These are phyloP conservation scores for Riparia riparia DNA, from an alignment of 2,113 vertebrate species.

Conservation along the genomic window DNA sequence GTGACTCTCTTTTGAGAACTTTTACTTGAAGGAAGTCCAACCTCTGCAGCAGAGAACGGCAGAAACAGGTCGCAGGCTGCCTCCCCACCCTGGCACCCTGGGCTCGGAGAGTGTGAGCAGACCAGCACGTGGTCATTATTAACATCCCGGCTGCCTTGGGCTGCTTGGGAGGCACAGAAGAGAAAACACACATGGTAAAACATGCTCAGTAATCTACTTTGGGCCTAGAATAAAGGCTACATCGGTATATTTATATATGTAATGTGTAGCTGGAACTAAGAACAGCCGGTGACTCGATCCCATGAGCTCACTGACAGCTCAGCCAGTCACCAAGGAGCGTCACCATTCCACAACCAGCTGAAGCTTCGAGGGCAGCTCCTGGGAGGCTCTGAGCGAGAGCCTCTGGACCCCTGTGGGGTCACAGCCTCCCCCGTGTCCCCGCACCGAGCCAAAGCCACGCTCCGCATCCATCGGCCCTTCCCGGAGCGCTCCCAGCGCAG, in stretches of 20 bases:
- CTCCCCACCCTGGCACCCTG: neutral
- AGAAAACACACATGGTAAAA: neutral
- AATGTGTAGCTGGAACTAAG: neutral
- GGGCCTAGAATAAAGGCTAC: neutral
- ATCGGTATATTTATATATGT: neutral
- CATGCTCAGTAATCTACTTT: neutral
- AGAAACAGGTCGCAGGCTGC: neutral
- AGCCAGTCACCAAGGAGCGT: neutral
- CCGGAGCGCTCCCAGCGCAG: neutral
- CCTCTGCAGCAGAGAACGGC: neutral
- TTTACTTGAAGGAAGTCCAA: neutral
- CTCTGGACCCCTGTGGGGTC: accelerated
- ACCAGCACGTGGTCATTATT: neutral
- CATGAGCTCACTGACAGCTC: neutral
- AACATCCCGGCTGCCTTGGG: neutral
- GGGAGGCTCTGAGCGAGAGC: neutral
- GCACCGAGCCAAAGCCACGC: neutral
- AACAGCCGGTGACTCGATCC: neutral
- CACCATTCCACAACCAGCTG: neutral
- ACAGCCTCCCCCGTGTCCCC: neutral
- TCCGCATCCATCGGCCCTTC: neutral
- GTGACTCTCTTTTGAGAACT: neutral
- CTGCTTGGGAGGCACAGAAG: neutral
- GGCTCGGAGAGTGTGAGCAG: neutral
- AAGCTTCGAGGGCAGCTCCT: neutral